Evolutionary conservation across 2,113 vertebrate species (phyloP), one percentile per base, ranked within the genome.

Genomic region (Rynchops niger): DNA sequence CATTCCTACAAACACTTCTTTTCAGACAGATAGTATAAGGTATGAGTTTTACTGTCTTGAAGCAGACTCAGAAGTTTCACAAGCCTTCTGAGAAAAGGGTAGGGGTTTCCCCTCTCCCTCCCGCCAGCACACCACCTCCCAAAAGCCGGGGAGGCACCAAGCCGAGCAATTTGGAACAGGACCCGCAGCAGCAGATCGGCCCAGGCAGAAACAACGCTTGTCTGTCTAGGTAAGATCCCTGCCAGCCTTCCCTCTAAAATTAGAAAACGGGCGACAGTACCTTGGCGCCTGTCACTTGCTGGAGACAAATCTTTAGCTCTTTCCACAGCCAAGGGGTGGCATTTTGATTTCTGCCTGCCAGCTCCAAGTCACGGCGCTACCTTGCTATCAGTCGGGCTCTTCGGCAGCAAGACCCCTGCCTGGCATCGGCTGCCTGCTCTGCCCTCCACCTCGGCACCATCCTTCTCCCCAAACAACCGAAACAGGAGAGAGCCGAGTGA

Each of bases 151-250:
- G 89, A 97, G 97, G 95, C 96, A 95, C 93, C 30, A 74, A 98
- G 97, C 95, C 82, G 83, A 97, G 97, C 94, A 79, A 90, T 59
- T 96, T 98, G 98, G 98, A 97, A 96, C 53, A 32, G 27, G 93
- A 97, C 65, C 87, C 88, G 32, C 18, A 8, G 95, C 96, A 97
- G 97, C 98, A 98, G 98, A 96, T 98, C 87, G 58, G 95, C 94
- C 97, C 63, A 76, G 97, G 98, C 97, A 97, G 95, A 97, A 96
- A 96, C 96, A 88, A 84, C 82, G 74, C 97, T 97, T 98, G 98
- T 98, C 98, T 98, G 98, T 98, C 98, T 98, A 98, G 98, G 98
- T 98, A 97, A 96, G 97, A 98, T 97, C 93, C 77, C 94, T 98
- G 98, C 98, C 98, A 98, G 98, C 93, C 96, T 90, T 79, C 97